Conservation (phyloP, 2,888 invertebrate genomes). For the Nomada lathburiana region DNA sequence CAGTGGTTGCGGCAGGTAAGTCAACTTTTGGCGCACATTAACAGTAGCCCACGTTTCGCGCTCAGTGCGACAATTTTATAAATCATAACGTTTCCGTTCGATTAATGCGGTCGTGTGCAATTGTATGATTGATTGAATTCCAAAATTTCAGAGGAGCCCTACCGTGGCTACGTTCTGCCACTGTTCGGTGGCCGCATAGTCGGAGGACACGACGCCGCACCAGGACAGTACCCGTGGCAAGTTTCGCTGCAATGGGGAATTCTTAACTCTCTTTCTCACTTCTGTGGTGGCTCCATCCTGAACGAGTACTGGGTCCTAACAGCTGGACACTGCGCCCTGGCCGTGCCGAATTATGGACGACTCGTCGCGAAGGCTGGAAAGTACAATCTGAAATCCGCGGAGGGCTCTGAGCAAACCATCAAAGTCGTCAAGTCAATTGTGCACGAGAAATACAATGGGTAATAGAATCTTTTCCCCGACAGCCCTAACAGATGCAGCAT, state of each 20-base stretch:
- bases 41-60: too few species aligned
- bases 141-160: constrained; percentile 42
- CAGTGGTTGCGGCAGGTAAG: constrained; percentile 67
- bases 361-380: constrained; percentile 79
- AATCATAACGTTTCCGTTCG: neutral
- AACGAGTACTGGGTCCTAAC: constrained; percentile 83
- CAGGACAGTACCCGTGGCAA: constrained; percentile 84
- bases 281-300: constrained; percentile 85
- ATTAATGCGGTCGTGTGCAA: neutral
- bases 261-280: constrained; percentile 75
- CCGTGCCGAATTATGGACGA: constrained; percentile 76
- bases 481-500: too few species aligned
- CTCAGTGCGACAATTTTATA: neutral
- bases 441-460: constrained; percentile 81
- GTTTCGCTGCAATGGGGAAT: constrained; percentile 83
- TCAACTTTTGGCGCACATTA: neutral
- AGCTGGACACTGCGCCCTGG: constrained; percentile 82
- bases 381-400: constrained; percentile 45
- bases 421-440: constrained; percentile 76
- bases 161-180: constrained; percentile 59
- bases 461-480: neutral
- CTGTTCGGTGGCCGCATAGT: constrained; percentile 61
- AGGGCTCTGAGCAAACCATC: constrained; percentile 80
- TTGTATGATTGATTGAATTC: neutral
- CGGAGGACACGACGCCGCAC: constrained; percentile 77